Percentiles rank a stretch among this genome's conserved stretches.
Evolutionary conservation across 2,113 vertebrate species (phyloP).

Genomic region (Lates calcarifer): DNA sequence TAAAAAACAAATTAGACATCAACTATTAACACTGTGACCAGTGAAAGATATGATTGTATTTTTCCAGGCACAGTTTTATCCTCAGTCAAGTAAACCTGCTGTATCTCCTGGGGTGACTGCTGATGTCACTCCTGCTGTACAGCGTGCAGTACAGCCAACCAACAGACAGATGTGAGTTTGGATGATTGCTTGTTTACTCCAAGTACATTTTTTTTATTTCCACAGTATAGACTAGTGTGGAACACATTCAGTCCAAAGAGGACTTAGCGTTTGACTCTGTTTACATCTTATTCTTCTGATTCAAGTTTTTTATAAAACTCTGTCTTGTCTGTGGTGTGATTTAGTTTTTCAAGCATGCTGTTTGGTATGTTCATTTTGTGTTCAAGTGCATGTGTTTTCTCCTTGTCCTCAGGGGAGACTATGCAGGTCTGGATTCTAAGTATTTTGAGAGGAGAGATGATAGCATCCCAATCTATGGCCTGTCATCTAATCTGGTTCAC

Average conservation of each 20-base stretch:
- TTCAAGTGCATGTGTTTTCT: background rate
- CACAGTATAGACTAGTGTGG: background rate
- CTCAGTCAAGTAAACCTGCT: slow-evolving; percentile 79
- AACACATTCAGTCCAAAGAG: background rate
- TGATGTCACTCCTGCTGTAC: slow-evolving; percentile 57
- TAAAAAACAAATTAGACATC: background rate
- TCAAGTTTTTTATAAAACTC: background rate
- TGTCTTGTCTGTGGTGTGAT: background rate
- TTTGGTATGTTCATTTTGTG: background rate
- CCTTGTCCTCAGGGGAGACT: slow-evolving; percentile 78
- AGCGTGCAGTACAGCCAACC: slow-evolving; percentile 33
- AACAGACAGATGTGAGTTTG: slow-evolving; percentile 81
- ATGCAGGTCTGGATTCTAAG: slow-evolving; percentile 88
- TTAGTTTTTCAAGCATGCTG: background rate
- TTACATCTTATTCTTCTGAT: background rate
- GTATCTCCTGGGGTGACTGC: slow-evolving; percentile 56
- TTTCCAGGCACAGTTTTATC: slow-evolving; percentile 88
- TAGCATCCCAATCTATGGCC: slow-evolving; percentile 89
- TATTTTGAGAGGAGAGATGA: slow-evolving; percentile 93
- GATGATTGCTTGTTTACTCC: background rate
- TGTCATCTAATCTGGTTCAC: slow-evolving; percentile 84
- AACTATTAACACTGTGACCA: background rate
- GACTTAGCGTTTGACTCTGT: background rate
- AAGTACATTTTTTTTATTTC: background rate
- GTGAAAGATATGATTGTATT: background rate